A percentile compares a stretch with the other conserved stretches of the same genome.
Conservation (phyloP, 2,888 invertebrate species). For the Erebia epiphron region DNA sequence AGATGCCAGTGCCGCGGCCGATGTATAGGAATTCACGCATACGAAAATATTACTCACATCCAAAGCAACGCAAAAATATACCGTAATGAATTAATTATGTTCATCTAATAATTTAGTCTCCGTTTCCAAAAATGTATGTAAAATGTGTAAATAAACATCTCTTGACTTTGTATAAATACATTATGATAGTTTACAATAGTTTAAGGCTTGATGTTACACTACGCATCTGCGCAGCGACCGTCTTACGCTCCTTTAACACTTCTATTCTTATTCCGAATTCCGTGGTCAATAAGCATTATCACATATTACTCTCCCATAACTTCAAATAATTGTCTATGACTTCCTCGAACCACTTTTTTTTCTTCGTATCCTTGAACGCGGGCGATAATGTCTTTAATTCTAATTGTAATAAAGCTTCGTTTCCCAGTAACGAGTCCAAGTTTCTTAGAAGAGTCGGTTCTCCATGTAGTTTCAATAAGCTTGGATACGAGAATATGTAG, state of each 20-base stretch:
- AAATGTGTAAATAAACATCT: too few species aligned
- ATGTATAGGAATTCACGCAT: too few species aligned
- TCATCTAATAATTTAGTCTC: too few species aligned
- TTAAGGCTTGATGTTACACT: too few species aligned
- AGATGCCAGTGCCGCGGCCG: too few species aligned
- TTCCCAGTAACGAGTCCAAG: conserved; percentile 88
- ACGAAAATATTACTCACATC: too few species aligned
- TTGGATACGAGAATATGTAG: conserved; percentile 91
- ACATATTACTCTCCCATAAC: conserved; percentile 95
- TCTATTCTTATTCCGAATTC: conserved; percentile 31
- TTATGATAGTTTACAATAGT: too few species aligned
- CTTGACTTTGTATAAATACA: too few species aligned
- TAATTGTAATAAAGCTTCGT: conserved; percentile 92
- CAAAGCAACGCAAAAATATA: too few species aligned
- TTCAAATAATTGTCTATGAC: conserved; percentile 95
- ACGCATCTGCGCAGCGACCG: too few species aligned
- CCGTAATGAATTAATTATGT: too few species aligned
- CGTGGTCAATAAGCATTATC: conserved; percentile 56
- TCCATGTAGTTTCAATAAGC: conserved; percentile 91
- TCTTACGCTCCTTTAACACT: conserved; percentile 16
- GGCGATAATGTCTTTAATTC: conserved; percentile 91
- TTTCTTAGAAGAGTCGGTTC: conserved; percentile 87
- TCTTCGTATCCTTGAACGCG: conserved; percentile 88
- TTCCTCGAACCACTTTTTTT: conserved; percentile 93
- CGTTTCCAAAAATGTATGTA: too few species aligned